Base-by-base conservation (phyloP, 2,888 invertebrate genomes). In the Tetanocera ferruginea region DNA sequence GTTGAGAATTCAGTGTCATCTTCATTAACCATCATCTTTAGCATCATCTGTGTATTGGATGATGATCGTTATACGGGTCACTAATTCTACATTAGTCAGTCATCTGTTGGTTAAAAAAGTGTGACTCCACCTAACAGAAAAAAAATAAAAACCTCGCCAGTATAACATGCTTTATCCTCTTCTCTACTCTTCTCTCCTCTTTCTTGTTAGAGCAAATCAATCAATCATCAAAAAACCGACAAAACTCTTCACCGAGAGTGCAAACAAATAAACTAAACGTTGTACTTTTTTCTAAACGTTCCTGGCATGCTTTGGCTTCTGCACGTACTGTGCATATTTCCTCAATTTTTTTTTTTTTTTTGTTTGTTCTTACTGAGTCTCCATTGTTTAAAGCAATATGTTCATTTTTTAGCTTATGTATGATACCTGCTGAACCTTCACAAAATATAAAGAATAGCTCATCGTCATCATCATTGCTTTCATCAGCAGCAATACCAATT, bases 401-500 rank as follows among this genome's bases (percentile, higher is more conserved):
- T 34, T 37, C 17, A 67, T 67, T 67, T 67, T 37, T 67, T 19
- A 34, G 52, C 70, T 76, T 72, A 8, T 37, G 28, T 34, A 60
- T 78, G 71, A 66, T 81, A 81, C 82, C 81, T 81, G 81, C 80
- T 78, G 81, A 80, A 79, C 80, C 81, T 62, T 79, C 62, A 76
- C 78, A 37, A 37, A 37, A 37, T 6, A 37, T 37, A 37, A 37
- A 4, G 37, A 37, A 11, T 57, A 49, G 73, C 78, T 78, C 67
- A 57, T 73, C 76, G 81, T 77, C 79, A 79, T 83, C 87, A 83
- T 84, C 84, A 81, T 85, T 82, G 85, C 86, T 87, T 86, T 87
- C 86, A 87, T 86, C 88, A 87, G 86, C 87, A 86, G 86, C 88
- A 87, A 88, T 88, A 88, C 87, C 86, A 85, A 84, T 86, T 87